Evolutionary conservation across 1,140 invertebrate genomes (phyloP).

Genomic region (Scaptomyza hsui): DNA sequence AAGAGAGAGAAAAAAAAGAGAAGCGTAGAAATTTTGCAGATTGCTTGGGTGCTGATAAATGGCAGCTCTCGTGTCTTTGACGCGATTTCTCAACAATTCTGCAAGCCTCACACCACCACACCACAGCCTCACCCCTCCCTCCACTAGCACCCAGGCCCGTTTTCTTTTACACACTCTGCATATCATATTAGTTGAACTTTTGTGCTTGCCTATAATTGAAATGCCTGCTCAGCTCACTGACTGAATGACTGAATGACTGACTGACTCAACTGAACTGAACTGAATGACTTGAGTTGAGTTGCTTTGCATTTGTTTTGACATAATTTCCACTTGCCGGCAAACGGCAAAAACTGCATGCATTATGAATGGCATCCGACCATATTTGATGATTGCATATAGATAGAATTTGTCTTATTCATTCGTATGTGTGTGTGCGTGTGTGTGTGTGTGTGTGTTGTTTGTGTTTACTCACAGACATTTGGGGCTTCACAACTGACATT

Average conservation of each 20-base stretch:
- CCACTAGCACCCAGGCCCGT: no score
- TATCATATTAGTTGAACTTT: slow-evolving; percentile 71
- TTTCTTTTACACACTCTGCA: slow-evolving; percentile 39
- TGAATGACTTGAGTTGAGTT: slow-evolving; percentile 53
- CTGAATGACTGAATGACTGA: slow-evolving; percentile 5
- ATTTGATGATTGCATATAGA: slow-evolving; percentile 80
- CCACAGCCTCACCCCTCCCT: background rate
- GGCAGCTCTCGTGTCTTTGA: slow-evolving; percentile 46
- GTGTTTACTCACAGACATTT: slow-evolving; percentile 49
- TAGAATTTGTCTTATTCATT: slow-evolving; percentile 52
- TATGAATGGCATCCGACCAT: slow-evolving; percentile 59
- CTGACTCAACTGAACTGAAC: background rate
- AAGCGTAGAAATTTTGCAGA: slow-evolving; percentile 45
- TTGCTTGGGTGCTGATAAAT: slow-evolving; percentile 64
- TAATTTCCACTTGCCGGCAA: slow-evolving; percentile 70
- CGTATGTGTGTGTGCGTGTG: no score
- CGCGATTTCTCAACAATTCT: slow-evolving; percentile 8
- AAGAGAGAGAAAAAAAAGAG: no score
- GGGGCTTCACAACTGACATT: slow-evolving; percentile 16
- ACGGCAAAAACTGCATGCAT: slow-evolving; percentile 61
- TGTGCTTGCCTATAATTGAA: slow-evolving; percentile 68
- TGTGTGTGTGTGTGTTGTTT: slow-evolving; percentile 29
- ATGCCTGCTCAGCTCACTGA: slow-evolving; percentile 44
- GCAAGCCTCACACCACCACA: background rate
- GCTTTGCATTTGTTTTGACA: slow-evolving; percentile 72